These are phyloP conservation scores for Selene dorsalis DNA, from an alignment of 2,797 vertebrate genomes.

Conservation along the genomic window DNA sequence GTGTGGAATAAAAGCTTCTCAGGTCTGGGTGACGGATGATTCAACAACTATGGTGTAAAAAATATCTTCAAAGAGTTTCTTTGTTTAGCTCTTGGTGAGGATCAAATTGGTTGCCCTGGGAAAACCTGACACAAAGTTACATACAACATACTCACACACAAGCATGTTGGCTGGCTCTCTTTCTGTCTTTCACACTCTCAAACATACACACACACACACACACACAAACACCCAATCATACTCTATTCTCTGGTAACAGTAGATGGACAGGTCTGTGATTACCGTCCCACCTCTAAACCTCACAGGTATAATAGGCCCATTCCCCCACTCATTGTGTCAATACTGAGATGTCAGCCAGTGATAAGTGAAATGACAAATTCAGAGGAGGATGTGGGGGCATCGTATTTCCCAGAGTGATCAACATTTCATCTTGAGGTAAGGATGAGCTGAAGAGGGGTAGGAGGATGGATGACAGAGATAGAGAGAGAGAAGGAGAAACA, in stretches of 20 bases:
- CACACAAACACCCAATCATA: constrained; percentile 28
- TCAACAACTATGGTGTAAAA: background rate
- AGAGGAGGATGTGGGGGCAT: constrained; percentile 41
- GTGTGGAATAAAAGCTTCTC: constrained; percentile 13
- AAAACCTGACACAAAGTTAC: constrained; percentile 3
- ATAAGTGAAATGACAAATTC: constrained; percentile 68
- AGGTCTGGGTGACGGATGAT: background rate
- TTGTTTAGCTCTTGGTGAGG: background rate
- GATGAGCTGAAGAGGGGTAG: constrained; percentile 28
- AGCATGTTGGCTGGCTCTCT: background rate
- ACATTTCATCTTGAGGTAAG: constrained; percentile 48
- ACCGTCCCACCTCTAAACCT: constrained; percentile 53
- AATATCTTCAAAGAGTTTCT: background rate
- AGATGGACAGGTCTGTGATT: constrained; percentile 72
- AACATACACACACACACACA: no score
- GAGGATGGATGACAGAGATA: constrained; percentile 32
- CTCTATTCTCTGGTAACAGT: constrained; percentile 52
- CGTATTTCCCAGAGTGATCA: constrained; percentile 54
- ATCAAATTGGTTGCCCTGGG: background rate
- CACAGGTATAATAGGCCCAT: constrained; percentile 48
- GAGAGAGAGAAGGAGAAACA: constrained; percentile 13
- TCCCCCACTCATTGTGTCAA: constrained; percentile 43
- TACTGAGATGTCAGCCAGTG: constrained; percentile 54
- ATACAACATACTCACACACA: constrained; percentile 13
- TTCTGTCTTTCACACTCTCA: constrained; percentile 10